Evolutionary conservation across 2,888 invertebrate genomes (phyloP), one percentile per base, ranked within the genome.

Genomic region (Apomyelois bistriatella): DNA sequence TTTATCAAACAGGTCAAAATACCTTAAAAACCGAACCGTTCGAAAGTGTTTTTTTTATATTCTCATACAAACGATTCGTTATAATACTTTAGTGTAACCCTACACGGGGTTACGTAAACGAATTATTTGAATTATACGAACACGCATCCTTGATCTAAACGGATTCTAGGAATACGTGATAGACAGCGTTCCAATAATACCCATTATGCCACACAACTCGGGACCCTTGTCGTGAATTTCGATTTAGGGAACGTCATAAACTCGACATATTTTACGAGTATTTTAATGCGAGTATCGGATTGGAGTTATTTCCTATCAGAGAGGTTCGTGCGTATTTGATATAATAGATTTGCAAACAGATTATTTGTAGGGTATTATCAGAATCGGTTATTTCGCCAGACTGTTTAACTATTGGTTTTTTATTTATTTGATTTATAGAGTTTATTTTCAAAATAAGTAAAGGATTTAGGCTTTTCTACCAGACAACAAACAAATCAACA

Each of bases 181-280:
- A 46, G 35, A 46, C 46, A 43, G 13, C 42, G 28, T 28, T 7
- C n/a, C 28, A 28, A 43, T 12, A 43, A 28, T 43, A 28, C 28
- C 28, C 28, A 46, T 46, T 32, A 32, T n/a, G 32, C 16, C 43
- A 48, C 3, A 22, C 3, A 22, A 22, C 22, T 22, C 41, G 46
- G 28, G 8, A 36, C 61, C 56, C 64, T 42, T 32, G 58, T 55
- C 32, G 46, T 46, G 46, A 32, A 32, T 46, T 46, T 46, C 46
- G 46, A 46, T 46, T 46, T 32, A 46, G 32, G 46, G 46, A 15
- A 9, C 16, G 32, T 46, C 46, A 32, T 46, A 32, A 46, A 46
- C 32, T 46, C 28, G 46, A 32, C 46, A 32, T 32, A 32, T 16
- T 46, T 46, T 46, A 46, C 46, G 46, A 32, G 46, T 13, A 16